Percentiles rank a stretch among this genome's conserved stretches.
These are phyloP conservation scores for Dermolepida albohirtum DNA, from an alignment of 2,888 invertebrate genomes.

Conservation along the genomic window DNA sequence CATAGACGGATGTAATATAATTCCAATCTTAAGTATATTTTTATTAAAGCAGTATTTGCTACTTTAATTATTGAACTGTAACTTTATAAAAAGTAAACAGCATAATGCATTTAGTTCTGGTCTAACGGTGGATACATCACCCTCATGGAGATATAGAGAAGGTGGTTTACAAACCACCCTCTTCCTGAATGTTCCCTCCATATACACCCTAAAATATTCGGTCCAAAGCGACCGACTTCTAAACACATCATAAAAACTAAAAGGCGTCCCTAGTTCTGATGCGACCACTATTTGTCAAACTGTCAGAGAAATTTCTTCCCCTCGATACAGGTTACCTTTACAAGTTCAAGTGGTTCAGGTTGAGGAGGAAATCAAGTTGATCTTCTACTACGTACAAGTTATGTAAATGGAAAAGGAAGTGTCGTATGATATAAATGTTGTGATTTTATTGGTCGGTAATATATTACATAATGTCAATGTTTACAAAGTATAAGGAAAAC, in stretches of 20 bases:
- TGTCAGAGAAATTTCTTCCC: slow-evolving; percentile 46
- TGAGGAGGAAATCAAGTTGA: slow-evolving; percentile 21
- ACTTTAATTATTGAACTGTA: too few relatives aligned
- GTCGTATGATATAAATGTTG: too few relatives aligned
- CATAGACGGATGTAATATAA: too few relatives aligned
- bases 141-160: neutral
- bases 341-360: slow-evolving; percentile 23
- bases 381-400: neutral
- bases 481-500: too few relatives aligned
- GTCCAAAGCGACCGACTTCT: slow-evolving; percentile 48
- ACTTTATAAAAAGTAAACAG: too few relatives aligned
- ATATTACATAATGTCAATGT: too few relatives aligned
- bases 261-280: slow-evolving; percentile 49
- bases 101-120: neutral
- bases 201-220: slow-evolving; percentile 42
- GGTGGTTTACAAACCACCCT: slow-evolving; percentile 40
- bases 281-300: slow-evolving; percentile 51
- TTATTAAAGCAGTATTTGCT: too few relatives aligned
- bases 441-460: too few relatives aligned
- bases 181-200: slow-evolving; percentile 35
- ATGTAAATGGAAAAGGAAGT: too few relatives aligned
- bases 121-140: slow-evolving; percentile 2
- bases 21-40: too few relatives aligned
- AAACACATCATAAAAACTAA: slow-evolving; percentile 53
- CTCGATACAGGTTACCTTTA: slow-evolving; percentile 8